Conservation (phyloP, 2,113 vertebrate genomes). For the Perca schrenkii region DNA sequence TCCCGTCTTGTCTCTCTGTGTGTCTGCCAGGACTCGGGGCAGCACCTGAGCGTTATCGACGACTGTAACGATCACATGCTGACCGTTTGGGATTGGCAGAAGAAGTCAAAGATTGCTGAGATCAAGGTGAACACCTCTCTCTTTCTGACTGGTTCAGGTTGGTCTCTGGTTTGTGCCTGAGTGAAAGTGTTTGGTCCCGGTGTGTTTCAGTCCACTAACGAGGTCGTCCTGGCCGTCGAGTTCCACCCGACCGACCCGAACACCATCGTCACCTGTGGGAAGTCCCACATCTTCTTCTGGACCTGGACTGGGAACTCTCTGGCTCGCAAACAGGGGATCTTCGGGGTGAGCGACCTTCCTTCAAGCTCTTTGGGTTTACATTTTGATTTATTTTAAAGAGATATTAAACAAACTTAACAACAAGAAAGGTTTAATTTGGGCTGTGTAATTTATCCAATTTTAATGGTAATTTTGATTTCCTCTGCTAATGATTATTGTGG, state of each 20-base stretch:
- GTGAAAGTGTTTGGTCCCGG: neutral
- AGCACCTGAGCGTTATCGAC: slow-evolving; percentile 94
- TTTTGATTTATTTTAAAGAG: too few species aligned
- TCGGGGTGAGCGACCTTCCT: slow-evolving; percentile 88
- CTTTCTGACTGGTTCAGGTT: neutral
- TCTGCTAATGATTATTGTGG: too few species aligned
- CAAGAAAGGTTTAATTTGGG: too few species aligned
- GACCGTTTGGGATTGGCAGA: slow-evolving; percentile 98
- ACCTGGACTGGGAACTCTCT: slow-evolving; percentile 94
- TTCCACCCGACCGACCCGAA: slow-evolving; percentile 96
- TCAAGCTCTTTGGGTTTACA: too few species aligned
- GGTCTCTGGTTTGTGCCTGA: neutral
- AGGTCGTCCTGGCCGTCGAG: slow-evolving; percentile 95
- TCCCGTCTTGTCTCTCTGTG: neutral
- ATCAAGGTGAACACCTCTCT: slow-evolving; percentile 89
- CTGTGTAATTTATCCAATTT: too few species aligned
- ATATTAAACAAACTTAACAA: too few species aligned
- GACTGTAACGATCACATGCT: slow-evolving; percentile 99
- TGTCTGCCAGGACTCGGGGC: slow-evolving; percentile 90
- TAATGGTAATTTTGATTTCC: too few species aligned
- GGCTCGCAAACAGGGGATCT: slow-evolving; percentile 96
- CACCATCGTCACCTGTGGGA: slow-evolving; percentile 97
- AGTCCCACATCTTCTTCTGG: slow-evolving; percentile 99
- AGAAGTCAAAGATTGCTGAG: slow-evolving; percentile 95
- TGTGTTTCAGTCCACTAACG: slow-evolving; percentile 74